phyloP scores from a whole-genome alignment of 2,888 invertebrate genomes.

The Apocheima hispidaria region DNA sequence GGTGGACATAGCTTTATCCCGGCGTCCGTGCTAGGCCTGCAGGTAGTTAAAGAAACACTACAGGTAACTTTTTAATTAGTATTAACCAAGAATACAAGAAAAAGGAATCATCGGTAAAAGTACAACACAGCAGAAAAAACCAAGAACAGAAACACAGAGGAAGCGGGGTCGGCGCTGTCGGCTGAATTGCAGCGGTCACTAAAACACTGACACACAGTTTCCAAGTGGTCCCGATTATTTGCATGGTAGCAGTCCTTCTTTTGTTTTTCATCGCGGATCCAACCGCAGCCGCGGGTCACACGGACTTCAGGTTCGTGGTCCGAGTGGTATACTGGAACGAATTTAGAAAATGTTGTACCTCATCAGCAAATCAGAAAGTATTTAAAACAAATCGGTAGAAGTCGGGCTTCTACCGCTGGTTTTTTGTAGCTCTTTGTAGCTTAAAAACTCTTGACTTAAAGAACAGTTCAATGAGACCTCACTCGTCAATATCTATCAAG shows the following conservation, averaged over 20 bases:
- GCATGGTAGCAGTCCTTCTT: slow-evolving; percentile 81
- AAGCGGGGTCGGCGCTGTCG: slow-evolving; percentile 51
- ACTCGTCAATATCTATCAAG: too few species aligned
- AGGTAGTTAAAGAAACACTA: too few species aligned
- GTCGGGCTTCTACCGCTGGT: too few species aligned
- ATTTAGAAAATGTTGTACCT: background rate
- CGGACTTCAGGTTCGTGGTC: slow-evolving; percentile 73
- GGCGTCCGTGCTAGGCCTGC: too few species aligned
- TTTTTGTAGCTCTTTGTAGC: too few species aligned
- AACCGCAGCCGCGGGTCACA: slow-evolving; percentile 89
- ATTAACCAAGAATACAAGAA: background rate
- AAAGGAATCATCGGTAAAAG: slow-evolving; percentile 47
- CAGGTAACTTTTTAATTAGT: too few species aligned
- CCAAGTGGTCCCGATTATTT: slow-evolving; percentile 87
- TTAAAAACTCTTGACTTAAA: too few species aligned
- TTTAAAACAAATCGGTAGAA: too few species aligned
- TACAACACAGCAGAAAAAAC: slow-evolving; percentile 53
- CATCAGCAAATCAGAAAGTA: too few species aligned
- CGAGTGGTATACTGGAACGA: slow-evolving; percentile 69
- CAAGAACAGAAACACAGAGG: slow-evolving; percentile 53
- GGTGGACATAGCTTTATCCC: too few species aligned
- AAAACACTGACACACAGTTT: slow-evolving; percentile 88
- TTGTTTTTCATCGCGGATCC: slow-evolving; percentile 75
- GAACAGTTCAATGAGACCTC: too few species aligned
- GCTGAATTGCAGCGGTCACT: slow-evolving; percentile 86